Conservation (phyloP, 2,888 invertebrate genomes). For the Ectemnius lituratus region DNA sequence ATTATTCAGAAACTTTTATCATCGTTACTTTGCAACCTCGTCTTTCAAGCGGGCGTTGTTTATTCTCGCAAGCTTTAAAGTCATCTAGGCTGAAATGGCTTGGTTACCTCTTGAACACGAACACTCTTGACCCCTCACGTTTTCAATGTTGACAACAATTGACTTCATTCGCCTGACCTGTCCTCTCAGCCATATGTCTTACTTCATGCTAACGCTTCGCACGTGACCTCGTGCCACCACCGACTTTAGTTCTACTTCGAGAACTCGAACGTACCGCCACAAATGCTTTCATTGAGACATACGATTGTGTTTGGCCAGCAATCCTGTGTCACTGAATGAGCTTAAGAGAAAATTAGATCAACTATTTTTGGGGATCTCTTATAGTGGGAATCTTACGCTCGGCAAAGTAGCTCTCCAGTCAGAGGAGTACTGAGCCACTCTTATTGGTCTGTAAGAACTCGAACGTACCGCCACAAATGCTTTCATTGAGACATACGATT, state of each 20-base stretch:
- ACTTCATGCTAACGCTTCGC: conserved; percentile 49
- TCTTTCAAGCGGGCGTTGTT: too few relatives aligned
- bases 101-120: neutral
- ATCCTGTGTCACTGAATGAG: too few relatives aligned
- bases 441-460: too few relatives aligned
- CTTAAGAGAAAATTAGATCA: too few relatives aligned
- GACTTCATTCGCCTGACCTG: conserved; percentile 57
- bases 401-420: too few relatives aligned
- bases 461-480: neutral
- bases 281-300: neutral
- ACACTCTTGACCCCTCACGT: conserved; percentile 41
- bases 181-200: conserved; percentile 54
- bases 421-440: too few relatives aligned
- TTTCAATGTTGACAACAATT: conserved; percentile 61
- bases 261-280: neutral
- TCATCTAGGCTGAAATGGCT: conserved; percentile 1
- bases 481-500: neutral
- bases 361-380: too few relatives aligned
- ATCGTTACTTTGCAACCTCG: neutral
- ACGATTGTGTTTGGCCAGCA: neutral
- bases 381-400: too few relatives aligned
- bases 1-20: neutral
- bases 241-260: neutral
- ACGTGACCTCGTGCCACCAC: conserved; percentile 19
- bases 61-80: conserved; percentile 23